These are phyloP conservation scores for Cephus runcator DNA, from an alignment of 2,888 invertebrate genomes.

Conservation along the genomic window DNA sequence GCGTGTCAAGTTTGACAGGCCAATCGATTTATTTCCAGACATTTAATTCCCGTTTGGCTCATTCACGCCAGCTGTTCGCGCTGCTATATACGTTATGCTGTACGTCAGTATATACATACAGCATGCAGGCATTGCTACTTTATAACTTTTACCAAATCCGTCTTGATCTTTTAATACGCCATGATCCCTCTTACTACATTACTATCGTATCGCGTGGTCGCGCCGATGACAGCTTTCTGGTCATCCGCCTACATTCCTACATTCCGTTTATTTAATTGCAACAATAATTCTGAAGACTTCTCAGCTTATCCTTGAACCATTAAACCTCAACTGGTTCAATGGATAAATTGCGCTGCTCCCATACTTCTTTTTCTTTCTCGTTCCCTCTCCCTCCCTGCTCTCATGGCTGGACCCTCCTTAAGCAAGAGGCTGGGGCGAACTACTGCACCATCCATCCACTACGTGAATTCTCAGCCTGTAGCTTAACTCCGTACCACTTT, in stretches of 20 bases:
- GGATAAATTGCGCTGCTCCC: conserved; percentile 48
- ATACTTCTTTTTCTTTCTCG: conserved; percentile 26
- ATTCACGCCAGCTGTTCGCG: not conserved
- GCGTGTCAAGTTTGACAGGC: conserved; percentile 25
- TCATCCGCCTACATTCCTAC: not conserved
- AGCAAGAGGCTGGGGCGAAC: not conserved
- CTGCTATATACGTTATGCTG: not conserved
- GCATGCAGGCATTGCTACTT: not conserved
- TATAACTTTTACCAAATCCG: not conserved
- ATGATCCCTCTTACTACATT: not conserved
- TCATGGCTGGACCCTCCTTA: not conserved
- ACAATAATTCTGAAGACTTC: not conserved
- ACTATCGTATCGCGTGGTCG: not conserved
- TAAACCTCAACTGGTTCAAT: conserved; percentile 53
- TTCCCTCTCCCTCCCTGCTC: conserved; percentile 13
- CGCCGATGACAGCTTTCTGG: not conserved
- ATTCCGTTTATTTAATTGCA: not conserved
- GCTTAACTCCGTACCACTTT: not conserved
- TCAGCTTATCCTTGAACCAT: conserved; percentile 32
- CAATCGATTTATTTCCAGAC: conserved; percentile 31
- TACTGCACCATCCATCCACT: not conserved
- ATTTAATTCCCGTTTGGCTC: not conserved
- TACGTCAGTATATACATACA: not conserved
- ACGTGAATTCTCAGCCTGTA: not conserved
- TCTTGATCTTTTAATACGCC: not conserved